Conservation (phyloP, 1,140 invertebrate genomes). For the Meloidogyne hapla region DNA sequence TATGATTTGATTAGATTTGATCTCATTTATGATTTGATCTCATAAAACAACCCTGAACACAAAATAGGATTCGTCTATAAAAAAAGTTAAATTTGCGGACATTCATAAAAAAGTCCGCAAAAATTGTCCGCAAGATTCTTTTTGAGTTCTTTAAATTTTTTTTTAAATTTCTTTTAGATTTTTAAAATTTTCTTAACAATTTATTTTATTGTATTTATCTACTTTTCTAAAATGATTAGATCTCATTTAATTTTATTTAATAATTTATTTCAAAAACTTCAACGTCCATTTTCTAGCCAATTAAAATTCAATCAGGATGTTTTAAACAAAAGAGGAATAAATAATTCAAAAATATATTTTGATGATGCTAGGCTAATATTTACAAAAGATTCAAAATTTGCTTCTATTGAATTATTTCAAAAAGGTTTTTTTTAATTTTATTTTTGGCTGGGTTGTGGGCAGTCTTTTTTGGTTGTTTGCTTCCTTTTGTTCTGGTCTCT, state of each 20-base stretch:
- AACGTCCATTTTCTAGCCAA: background rate
- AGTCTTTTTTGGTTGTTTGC: no score
- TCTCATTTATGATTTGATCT: no score
- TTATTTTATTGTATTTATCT: background rate
- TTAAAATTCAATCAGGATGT: background rate
- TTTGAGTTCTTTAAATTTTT: background rate
- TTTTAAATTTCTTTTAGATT: background rate
- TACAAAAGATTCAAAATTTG: slow-evolving; percentile 18
- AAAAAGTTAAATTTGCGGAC: no score
- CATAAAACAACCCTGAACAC: no score
- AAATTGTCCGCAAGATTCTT: no score
- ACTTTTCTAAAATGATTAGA: background rate
- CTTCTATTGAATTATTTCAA: slow-evolving; percentile 6
- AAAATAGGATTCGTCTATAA: no score
- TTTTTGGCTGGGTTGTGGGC: background rate
- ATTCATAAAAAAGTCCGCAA: no score
- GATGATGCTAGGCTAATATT: slow-evolving; percentile 11
- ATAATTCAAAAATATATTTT: slow-evolving; percentile 2
- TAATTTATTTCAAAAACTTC: background rate
- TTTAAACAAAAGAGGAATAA: background rate
- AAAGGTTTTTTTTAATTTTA: background rate
- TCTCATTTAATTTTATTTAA: background rate
- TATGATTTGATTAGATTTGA: no score
- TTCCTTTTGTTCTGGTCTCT: no score
- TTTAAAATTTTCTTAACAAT: background rate